Base-by-base conservation (phyloP, 92 coral and sea anemone species). In the Paramuricea clavata region DNA sequence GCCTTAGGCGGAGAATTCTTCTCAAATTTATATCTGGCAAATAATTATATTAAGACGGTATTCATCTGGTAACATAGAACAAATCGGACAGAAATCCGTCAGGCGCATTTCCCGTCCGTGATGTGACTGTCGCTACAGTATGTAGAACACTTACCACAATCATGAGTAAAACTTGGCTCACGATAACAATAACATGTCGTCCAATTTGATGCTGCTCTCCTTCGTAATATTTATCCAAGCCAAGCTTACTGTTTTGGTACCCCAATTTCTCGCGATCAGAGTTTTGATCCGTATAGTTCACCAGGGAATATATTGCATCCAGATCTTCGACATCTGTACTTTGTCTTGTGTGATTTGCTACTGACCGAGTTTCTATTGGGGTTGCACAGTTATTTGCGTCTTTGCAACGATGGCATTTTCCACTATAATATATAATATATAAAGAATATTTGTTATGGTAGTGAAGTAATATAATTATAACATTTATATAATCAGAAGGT, bases 191-290 rank as follows among this genome's bases (percentile, higher is more conserved):
- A 71, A 95, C 94, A 54, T 95, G 98, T 34, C 94, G 95, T 30
- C 87, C 98, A 70, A 90, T 87, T 69, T 95, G 98, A 71, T 95
- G 98, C 42, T 90, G 92, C 21, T 91, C 93, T 12, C 98, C 97
- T 71, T 88, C 75, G 22, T 89, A 89, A 83, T 93, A 93, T 49
- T 89, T 94, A 34, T 92, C 88, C 57, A 85, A 33, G 12, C 50
- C 39, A 12, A 26, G 67, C 19, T 49, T n/a, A 49, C 49, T 49
- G 13, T 76, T 36, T 3, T 76, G 42, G 0, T 23, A 2, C 22
- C 23, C 22, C 7, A 54, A 23, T 16, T 52, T n/a, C 13, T 5
- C 12, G 26, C 9, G 43, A 0, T 49, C 68, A 1, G 5, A 43
- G 23, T 76, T 60, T 22, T 13, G 36, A 1, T 49, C 62, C 33